A percentile compares a stretch with the other conserved stretches of the same genome.
Conservation (phyloP, 2,888 invertebrate genomes). For the Mechanitis messenoides region DNA sequence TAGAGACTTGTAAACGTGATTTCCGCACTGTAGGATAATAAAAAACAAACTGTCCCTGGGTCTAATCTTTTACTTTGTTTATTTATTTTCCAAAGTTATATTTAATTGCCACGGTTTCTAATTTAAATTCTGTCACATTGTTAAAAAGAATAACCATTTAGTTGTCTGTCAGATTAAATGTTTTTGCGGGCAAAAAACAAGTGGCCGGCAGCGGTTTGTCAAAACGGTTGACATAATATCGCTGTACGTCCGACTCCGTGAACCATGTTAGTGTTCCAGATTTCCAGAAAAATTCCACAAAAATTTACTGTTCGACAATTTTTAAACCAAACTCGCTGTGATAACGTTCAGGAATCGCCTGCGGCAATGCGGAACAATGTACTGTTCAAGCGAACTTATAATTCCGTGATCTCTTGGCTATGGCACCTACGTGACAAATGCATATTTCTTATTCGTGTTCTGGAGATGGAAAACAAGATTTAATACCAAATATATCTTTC, state of each 20-base stretch:
- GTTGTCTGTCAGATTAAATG: slow-evolving; percentile 25
- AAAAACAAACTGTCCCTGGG: background rate
- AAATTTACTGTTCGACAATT: slow-evolving; percentile 27
- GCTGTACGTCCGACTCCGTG: slow-evolving; percentile 31
- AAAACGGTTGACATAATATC: slow-evolving; percentile 45
- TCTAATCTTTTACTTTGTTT: slow-evolving; percentile 2
- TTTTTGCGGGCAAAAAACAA: slow-evolving; percentile 32
- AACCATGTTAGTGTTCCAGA: slow-evolving; percentile 25
- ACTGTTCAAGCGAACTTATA: slow-evolving; percentile 15
- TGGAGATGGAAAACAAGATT: background rate
- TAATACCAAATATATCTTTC: background rate
- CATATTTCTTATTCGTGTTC: background rate
- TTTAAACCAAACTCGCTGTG: slow-evolving; percentile 25
- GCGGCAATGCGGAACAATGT: slow-evolving; percentile 24
- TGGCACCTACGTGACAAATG: slow-evolving; percentile 4
- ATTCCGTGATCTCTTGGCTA: slow-evolving; percentile 1
- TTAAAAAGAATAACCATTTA: slow-evolving; percentile 19
- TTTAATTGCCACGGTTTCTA: background rate
- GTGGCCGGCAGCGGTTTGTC: slow-evolving; percentile 46
- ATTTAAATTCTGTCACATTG: slow-evolving; percentile 2
- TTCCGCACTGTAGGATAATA: slow-evolving; percentile 19
- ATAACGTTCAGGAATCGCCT: slow-evolving; percentile 27
- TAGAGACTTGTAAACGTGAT: slow-evolving; percentile 38
- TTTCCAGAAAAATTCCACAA: slow-evolving; percentile 19
- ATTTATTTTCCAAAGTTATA: background rate